Evolutionary conservation across 2,888 invertebrate species (phyloP), one percentile per base, ranked within the genome.

Genomic region (Philaethria dido): DNA sequence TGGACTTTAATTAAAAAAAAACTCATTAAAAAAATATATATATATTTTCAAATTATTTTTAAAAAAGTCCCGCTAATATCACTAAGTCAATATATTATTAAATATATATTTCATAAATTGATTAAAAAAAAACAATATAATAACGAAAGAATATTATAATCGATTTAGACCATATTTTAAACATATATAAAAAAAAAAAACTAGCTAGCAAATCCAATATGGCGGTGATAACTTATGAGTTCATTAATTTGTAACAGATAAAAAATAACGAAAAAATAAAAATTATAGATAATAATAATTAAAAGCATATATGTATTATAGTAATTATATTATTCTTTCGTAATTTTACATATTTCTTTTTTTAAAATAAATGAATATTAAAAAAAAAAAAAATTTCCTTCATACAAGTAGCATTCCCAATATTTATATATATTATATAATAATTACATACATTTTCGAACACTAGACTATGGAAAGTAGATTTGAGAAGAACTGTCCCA

Each of bases 361-460:
- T 4, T 42, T 8, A 2, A 22, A 2, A 9, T 13, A 1, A 44
- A 14, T 8, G 2, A 14, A 47, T 47, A 20, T n/a, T n/a, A n/a
- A n/a, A n/a, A n/a, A n/a, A n/a, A n/a, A n/a, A 11, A 20, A 47
- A 18, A 4, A 13, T 22, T 22, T 48, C 20, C n/a, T 16, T 9
- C n/a, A 18, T 29, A 16, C 11, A 52, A 52, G 3, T 11, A 16
- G 16, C 52, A 29, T 52, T 52, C 4, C 29, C 52, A 29, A 25
- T 48, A 48, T 25, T 50, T n/a, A 25, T 48, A 8, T 20, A 20
- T 2, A 48, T 48, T n/a, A 48, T 16, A 50, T 29, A 50, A 50
- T 50, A 50, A 50, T 50, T n/a, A 50, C 50, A 25, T 50, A 16
- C 52, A 52, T 11, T 29, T 29, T 29, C 52, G 52, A 52, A 16